Evolutionary conservation across 1,140 invertebrate species (phyloP), one percentile per base, ranked within the genome.

Genomic region (Pemphigus obesinymphae): DNA sequence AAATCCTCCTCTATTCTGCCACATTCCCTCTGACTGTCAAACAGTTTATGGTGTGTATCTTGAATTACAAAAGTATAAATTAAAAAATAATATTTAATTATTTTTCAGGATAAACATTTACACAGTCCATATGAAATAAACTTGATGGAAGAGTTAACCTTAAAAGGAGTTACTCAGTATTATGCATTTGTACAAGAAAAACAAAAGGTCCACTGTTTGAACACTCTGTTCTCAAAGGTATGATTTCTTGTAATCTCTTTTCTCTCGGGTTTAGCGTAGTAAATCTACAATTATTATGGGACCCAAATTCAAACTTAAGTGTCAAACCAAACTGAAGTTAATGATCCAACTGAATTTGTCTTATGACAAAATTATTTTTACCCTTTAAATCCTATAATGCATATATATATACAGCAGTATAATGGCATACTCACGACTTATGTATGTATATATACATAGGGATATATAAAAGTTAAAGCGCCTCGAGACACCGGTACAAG

Each of bases 121-220:
- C 92, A 92, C 85, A 94, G 97, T 88, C 97, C 98, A 66, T 98
- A 99, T 87, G 98, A 99, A 89, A 99, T 99, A 85, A 99, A 99
- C 89, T 91, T 99, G 85, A 99, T 99, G 98, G 98, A 99, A 87
- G 98, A 99, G 88, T 89, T 99, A 83, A 99, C 98, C 83, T 88
- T 99, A 55, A 99, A 99, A 88, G 98, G 98, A 88, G 97, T 99
- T 75, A 99, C 98, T 84, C 98, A 99, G 89, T 99, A 99, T 91
- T 99, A 99, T 90, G 98, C 98, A 85, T 99, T 99, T 91, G 98
- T 99, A 84, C 97, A 99, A 89, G 98, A 99, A 90, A 94, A 96
- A 87, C 98, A 99, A 88, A 99, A 99, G 90, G 98, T 99, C 84
- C 98, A 99, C 89, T 99, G 98, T 89, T 91, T 99, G 87, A 99